Evolutionary conservation across 1,140 invertebrate species (phyloP), one percentile per base, ranked within the genome.

Genomic region (Zaprionus nigranus): DNA sequence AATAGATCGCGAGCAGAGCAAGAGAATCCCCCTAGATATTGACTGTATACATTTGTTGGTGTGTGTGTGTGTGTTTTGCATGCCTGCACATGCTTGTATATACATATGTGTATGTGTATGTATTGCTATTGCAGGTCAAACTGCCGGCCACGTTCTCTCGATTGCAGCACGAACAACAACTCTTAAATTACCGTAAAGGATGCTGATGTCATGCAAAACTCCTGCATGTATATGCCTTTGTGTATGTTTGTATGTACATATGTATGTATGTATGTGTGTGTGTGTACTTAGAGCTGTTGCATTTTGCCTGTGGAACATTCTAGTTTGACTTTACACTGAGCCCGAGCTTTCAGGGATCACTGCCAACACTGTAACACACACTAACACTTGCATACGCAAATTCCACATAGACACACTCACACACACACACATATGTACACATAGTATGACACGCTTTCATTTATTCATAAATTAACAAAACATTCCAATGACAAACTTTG

Each of bases 151-250:
- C 67, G 58, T 51, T 72, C 30, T 72, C 30, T 34, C 43, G 17
- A 34, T 17, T 53, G 46, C 70, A 72, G 12, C 43, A 57, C 26
- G 38, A 56, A 2, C 57, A 67, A 43, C 56, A 58, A 34, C 64
- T 59, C 58, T 56, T 36, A 30, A 34, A 26, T 38, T 34, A 20
- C 34, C 28, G 46, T 53, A 2, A 36, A 43, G 70, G 65, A 74
- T 74, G 57, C 64, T 74, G 71, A 74, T 74, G 71, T 74, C 64
- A 74, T 68, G 22, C 65, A 46, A 57, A 71, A 57, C 15, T 20
- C 4, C 9, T 43, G 66, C 56, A 28, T 51, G 57, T 24, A 1
- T 63, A 20, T 38, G 7, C n/a, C n/a, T 24, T 5, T 62, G 17
- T 60, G 15, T 43, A n/a, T 20, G n/a, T 17, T n/a, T n/a, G 38